Evolutionary conservation across 2,113 vertebrate genomes (phyloP), one percentile per base, ranked within the genome.

Genomic region (Parotia lawesii): DNA sequence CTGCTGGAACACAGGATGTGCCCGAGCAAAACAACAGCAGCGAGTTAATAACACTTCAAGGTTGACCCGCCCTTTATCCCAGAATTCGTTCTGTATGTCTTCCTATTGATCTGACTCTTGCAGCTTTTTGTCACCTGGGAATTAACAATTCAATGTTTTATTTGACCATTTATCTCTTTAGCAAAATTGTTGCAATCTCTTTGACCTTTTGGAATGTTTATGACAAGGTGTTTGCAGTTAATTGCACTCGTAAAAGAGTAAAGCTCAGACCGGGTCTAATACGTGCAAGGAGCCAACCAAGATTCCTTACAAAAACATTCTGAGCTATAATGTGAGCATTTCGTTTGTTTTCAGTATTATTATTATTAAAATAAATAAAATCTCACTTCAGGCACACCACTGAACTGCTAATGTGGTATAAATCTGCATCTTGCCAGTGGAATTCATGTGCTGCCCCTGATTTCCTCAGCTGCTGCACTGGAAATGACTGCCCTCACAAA

Each of bases 151-250:
- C 95, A 93, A 91, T 95, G 94, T 98, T 98, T 98, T 96, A 97
- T 96, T 96, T 96, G 95, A 96, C 96, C 96, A 45, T 97, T 98
- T 98, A 98, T 98, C 97, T 98, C 94, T 97, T 98, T 97, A 97
- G 94, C 93, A 96, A 95, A 97, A 96, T 93, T 96, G 93, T 97
- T 96, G 94, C 93, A 84, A 95, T 96, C 93, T 97, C 96, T 97
- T 95, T 98, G 98, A 98, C 98, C 98, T 99, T 99, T 98, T 89
- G 93, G 94, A 96, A 96, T 93, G 96, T 97, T 98, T 97, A 97
- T 97, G 94, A 96, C 88, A 75, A 96, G 90, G 89, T 94, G 74
- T 95, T 97, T 91, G 86, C 89, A 93, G 67, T 96, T 97, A 97
- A 96, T 95, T 96, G 77, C 5, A 6, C 81, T 84, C 12, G 38